Evolutionary conservation across 2,113 vertebrate species (phyloP), one percentile per base, ranked within the genome.

Genomic region (Hydropotes inermis): DNA sequence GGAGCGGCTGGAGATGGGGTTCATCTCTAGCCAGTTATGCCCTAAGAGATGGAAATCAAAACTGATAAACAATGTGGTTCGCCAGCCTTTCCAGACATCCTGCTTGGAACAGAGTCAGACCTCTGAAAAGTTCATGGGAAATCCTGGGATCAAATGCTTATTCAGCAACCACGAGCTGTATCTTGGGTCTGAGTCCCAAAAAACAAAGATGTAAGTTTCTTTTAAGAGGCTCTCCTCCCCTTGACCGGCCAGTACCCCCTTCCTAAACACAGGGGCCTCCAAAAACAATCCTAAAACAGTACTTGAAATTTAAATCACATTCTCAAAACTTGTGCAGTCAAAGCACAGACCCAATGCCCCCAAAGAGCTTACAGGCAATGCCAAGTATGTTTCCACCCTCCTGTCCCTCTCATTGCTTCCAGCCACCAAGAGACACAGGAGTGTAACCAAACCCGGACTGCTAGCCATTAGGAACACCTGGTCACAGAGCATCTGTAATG

Each of bases 341-440:
- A 64, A 50, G 60, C 36, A 12, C 19, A 16, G 54, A 61, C 33
- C 8, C 3, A 33, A 33, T 6, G 23, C 11, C 57, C 10, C 14
- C 43, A 47, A 7, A 16, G 15, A 16, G 52, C 39, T n/a, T 5
- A 13, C 19, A 0, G 7, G 30, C n/a, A 2, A 25, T 0, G 23
- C n/a, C 28, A 2, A 39, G 15, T 6, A 19, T 11, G 33, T 12
- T 12, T 61, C 87, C 43, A 33, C 3, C 2, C 39, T 25, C 70
- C 81, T 5, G 2, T 5, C 60, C 5, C 2, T 5, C 52, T 39
- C 33, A 76, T 45, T 19, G 10, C 52, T 33, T 17, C 30, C 6
- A 12, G 9, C 43, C 52, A 5, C 9, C 4, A 0, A 23, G 70
- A 16, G 43, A 58, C 16, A 3, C 70, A 45, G 47, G 2, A 30